These are phyloP conservation scores for Leptothorax acervorum DNA, from an alignment of 2,888 invertebrate species.

Conservation along the genomic window DNA sequence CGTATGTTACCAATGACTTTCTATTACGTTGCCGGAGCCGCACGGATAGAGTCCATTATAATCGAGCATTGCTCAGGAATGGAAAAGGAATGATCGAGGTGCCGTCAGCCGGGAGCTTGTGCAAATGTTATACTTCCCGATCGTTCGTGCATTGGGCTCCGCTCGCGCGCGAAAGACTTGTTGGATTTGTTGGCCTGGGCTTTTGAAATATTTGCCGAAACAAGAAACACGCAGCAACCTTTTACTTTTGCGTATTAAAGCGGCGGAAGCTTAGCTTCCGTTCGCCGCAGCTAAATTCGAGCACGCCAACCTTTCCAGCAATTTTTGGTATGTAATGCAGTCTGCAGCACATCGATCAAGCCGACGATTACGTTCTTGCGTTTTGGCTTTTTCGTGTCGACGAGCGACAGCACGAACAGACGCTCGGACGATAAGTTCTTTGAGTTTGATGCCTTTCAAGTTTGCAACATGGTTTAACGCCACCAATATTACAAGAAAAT, in stretches of 20 bases:
- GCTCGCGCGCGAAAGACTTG: constrained; percentile 21
- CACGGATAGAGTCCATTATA: constrained; percentile 72
- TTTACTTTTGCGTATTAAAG: constrained; percentile 42
- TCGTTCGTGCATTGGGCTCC: constrained; percentile 23
- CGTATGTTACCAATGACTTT: constrained; percentile 80
- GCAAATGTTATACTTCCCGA: constrained; percentile 43
- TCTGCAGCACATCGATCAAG: constrained; percentile 51
- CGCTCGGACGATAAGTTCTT: constrained; percentile 52
- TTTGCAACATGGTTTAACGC: constrained; percentile 50
- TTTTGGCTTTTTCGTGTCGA: constrained; percentile 56
- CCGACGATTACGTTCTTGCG: constrained; percentile 53
- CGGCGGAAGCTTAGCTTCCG: constrained; percentile 47
- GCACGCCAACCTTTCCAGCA: constrained; percentile 49
- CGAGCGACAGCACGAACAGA: constrained; percentile 53
- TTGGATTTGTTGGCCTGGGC: constrained; percentile 13
- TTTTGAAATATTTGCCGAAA: constrained; percentile 33
- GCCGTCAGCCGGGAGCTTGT: constrained; percentile 25
- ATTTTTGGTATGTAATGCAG: constrained; percentile 56
- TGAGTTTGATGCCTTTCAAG: constrained; percentile 51
- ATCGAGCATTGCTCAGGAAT: constrained; percentile 22
- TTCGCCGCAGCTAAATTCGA: constrained; percentile 42
- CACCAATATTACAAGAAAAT: constrained; percentile 36
- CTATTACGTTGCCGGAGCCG: constrained; percentile 73
- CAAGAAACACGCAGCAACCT: constrained; percentile 41
- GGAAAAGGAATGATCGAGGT: constrained; percentile 43